Evolutionary conservation across 2,888 invertebrate species (phyloP), one percentile per base, ranked within the genome.

Genomic region (Platycnemis pennipes): DNA sequence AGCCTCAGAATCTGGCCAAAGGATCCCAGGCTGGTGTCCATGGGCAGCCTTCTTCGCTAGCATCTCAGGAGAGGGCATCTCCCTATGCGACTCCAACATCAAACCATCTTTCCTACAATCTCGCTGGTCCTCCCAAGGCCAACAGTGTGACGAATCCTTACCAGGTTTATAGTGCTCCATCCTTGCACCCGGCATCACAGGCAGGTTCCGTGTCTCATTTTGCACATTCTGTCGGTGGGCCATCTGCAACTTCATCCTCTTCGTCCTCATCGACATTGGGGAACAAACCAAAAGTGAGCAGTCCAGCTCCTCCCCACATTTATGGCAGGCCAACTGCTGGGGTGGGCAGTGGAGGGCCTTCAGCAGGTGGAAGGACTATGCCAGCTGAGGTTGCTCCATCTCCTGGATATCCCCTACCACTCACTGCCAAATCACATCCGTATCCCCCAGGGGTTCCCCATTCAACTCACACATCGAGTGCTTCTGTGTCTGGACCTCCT

Each of bases 251-350:
- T 77, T 77, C 77, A 37, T 77, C 97, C 96, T 96, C 96, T 13
- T 96, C 97, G 96, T 96, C 97, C 95, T 97, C 97, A 95, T 97
- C 96, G 94, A 96, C 96, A 94, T 97, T 97, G 88, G 97, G 97
- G 94, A 96, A 97, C 87, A 98, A 97, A 95, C 97, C 97, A 37
- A 98, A 98, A 96, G 98, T 98, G 88, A 98, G 98, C 95, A 98
- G 98, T 96, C 98, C 98, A 0, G 98, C 98, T 94, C 98, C 98
- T 88, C 98, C 97, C 94, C 98, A 98, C 96, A 97, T 98, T 95
- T 98, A 98, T 96, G 98, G 98, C 91, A 98, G 98, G 95, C 97
- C 97, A 7, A 97, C 96, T 69, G 89, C 88, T 45, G 94, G 88
- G 16, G 69, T 94, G 7, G 97, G 91, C 44, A 63, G 91, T 63